Evolutionary conservation across 2,113 vertebrate genomes (phyloP).

Genomic region (Dromas ardeola): DNA sequence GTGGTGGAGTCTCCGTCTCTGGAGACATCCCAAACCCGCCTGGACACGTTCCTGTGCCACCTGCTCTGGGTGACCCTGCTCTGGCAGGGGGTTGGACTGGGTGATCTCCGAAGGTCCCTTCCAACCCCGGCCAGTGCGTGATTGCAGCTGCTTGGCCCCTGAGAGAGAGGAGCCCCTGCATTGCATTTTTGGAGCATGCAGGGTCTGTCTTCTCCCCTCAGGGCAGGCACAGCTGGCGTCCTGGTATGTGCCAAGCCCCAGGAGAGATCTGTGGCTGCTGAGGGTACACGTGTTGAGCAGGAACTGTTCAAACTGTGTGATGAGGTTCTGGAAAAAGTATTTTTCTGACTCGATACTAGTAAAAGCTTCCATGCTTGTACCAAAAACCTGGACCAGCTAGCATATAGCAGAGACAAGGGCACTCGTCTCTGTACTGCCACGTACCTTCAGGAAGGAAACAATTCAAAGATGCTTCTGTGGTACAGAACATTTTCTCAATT

Average conservation of each 20-base stretch:
- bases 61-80: too few relatives aligned
- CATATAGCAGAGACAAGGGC: neutral
- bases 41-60: too few relatives aligned
- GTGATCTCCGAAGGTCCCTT: too few relatives aligned
- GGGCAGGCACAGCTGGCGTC: neutral
- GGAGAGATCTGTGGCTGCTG: neutral
- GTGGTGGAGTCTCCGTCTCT: too few relatives aligned
- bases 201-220: neutral
- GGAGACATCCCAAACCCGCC: too few relatives aligned
- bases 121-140: too few relatives aligned
- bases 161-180: neutral
- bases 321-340: neutral
- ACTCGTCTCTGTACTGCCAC: neutral
- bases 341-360: neutral
- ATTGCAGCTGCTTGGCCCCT: neutral
- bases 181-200: neutral
- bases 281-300: neutral
- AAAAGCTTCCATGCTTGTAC: neutral
- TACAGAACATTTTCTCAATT: neutral
- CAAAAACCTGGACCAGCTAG: neutral
- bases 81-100: too few relatives aligned
- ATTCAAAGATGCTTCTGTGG: neutral
- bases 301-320: neutral
- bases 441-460: neutral
- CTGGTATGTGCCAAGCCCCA: neutral